These are phyloP conservation scores for Steatocranus sp. DNA, from an alignment of 2,797 vertebrate genomes.

Conservation along the genomic window DNA sequence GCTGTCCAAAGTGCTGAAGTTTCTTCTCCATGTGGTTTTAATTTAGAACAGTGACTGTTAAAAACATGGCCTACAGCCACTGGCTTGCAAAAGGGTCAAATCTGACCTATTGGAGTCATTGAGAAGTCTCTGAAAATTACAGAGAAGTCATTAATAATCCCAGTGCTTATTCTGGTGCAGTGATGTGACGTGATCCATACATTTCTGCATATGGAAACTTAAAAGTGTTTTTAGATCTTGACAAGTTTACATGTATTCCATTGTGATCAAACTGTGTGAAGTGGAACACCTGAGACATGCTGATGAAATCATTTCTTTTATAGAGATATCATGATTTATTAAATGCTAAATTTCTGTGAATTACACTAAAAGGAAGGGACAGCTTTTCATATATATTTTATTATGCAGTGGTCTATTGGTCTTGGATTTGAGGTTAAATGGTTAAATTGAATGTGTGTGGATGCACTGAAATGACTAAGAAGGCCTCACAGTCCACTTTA, in stretches of 20 bases:
- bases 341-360: background rate
- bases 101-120: background rate
- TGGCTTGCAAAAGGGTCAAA: too few species aligned
- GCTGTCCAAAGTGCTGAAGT: conserved; percentile 13
- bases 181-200: background rate
- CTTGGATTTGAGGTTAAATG: background rate
- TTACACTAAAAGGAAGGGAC: background rate
- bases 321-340: background rate
- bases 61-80: background rate
- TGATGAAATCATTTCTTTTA: background rate
- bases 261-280: background rate
- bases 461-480: background rate
- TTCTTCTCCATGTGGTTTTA: background rate
- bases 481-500: background rate
- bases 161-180: background rate
- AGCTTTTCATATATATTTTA: background rate
- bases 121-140: background rate
- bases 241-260: background rate
- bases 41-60: background rate
- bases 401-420: background rate
- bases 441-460: background rate
- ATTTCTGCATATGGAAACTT: background rate
- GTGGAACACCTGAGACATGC: background rate
- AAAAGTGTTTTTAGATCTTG: background rate
- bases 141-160: background rate